phyloP scores from a whole-genome alignment of 2,797 vertebrate species.

The Phoebastria nigripes region DNA sequence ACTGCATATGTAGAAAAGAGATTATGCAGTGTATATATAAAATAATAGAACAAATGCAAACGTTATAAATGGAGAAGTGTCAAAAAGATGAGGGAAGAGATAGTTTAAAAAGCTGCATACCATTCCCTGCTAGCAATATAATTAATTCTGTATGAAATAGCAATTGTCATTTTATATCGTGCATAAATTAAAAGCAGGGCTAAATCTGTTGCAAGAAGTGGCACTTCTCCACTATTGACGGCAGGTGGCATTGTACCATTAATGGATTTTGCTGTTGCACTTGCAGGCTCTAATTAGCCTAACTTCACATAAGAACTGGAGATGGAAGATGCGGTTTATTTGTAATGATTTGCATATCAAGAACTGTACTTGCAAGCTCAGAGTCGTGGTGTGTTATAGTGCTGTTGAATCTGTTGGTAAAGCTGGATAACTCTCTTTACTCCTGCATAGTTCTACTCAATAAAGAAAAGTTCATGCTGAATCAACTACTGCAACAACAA shows the following conservation, averaged over 20 bases:
- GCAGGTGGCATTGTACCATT: slow-evolving; percentile 80
- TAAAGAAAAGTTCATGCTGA: neutral
- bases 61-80: neutral
- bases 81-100: neutral
- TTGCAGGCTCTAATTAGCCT: neutral
- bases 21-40: neutral
- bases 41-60: neutral
- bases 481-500: neutral
- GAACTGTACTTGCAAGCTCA: neutral
- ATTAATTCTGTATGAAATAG: neutral
- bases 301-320: neutral
- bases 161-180: neutral
- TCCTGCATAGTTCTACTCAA: neutral
- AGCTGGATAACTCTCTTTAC: neutral
- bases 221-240: slow-evolving; percentile 13
- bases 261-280: slow-evolving; percentile 51
- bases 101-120: neutral
- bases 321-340: slow-evolving; percentile 29
- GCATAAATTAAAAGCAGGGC: neutral
- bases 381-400: neutral
- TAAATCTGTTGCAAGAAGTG: neutral
- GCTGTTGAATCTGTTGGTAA: neutral
- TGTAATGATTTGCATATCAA: slow-evolving; percentile 32
- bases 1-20: neutral
- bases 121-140: neutral